Conservation (phyloP, 2,888 invertebrate species). For the Argyresthia goedartella region DNA sequence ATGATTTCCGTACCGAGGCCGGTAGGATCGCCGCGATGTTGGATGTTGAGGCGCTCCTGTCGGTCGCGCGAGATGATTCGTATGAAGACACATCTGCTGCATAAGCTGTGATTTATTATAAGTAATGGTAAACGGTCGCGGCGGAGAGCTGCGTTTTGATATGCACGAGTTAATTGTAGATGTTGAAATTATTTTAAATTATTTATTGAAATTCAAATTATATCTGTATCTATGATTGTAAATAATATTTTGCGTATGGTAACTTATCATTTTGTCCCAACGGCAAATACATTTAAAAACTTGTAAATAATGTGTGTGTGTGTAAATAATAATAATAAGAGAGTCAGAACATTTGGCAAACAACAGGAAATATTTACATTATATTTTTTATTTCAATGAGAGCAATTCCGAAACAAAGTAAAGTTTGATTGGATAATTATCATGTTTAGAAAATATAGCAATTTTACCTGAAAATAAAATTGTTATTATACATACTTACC, state of each 20-base stretch:
- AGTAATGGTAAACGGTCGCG: conserved; percentile 2
- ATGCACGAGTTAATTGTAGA: conserved; percentile 21
- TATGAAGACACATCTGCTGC: conserved; percentile 39
- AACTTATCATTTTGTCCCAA: conserved; percentile 55
- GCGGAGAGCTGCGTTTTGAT: neutral
- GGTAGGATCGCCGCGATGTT: neutral
- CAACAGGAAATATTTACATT: too few relatives aligned
- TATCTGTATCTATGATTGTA: conserved; percentile 25
- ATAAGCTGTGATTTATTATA: conserved; percentile 8
- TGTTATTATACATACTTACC: too few relatives aligned
- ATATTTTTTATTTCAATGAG: neutral
- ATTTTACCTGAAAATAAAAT: too few relatives aligned
- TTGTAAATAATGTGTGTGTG: neutral
- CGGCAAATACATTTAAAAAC: conserved; percentile 22
- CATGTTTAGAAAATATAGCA: too few relatives aligned
- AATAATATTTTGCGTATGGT: conserved; percentile 31
- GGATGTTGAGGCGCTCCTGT: too few relatives aligned
- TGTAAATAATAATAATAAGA: too few relatives aligned
- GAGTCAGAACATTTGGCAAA: neutral
- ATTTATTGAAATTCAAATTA: conserved; percentile 43
- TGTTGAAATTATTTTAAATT: conserved; percentile 48
- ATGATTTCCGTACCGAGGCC: neutral
- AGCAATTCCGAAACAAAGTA: neutral
- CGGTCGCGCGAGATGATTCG: neutral
- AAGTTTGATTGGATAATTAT: too few relatives aligned